phyloP scores from a whole-genome alignment of 35 echinoderm and acorn worm genomes.

The Anneissia japonica region DNA sequence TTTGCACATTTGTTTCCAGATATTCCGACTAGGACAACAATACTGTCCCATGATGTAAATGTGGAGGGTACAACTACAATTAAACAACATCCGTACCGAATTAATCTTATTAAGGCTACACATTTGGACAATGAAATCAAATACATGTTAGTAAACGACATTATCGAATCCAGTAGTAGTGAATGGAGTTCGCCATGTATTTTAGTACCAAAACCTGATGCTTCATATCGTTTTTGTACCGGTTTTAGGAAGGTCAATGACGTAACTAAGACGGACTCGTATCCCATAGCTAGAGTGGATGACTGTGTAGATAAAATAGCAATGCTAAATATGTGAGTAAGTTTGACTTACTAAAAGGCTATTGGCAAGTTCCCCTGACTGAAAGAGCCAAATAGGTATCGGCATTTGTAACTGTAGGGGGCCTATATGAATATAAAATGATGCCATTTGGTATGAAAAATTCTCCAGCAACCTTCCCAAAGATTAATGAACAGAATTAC shows the following conservation, averaged over 20 bases:
- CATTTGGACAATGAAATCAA: slow-evolving; percentile 15
- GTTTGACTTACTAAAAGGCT: slow-evolving; percentile 63
- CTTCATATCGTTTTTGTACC: slow-evolving; percentile 25
- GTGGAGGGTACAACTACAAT: neutral
- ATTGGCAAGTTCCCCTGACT: slow-evolving; percentile 74
- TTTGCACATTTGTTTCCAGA: neutral
- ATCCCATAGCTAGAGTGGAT: slow-evolving; percentile 52
- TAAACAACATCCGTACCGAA: slow-evolving; percentile 14
- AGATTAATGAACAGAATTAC: slow-evolving; percentile 15
- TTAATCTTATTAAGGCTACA: too few species aligned
- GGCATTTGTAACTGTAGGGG: slow-evolving; percentile 25
- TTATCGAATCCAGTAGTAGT: slow-evolving; percentile 7
- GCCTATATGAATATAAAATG: slow-evolving; percentile 24
- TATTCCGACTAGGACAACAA: neutral
- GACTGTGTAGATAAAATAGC: slow-evolving; percentile 67
- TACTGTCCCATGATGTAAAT: slow-evolving; percentile 3
- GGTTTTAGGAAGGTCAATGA: slow-evolving; percentile 60
- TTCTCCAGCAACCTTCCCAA: neutral
- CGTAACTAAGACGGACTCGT: slow-evolving; percentile 49
- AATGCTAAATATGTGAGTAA: slow-evolving; percentile 59
- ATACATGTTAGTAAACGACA: slow-evolving; percentile 11
- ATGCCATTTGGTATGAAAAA: slow-evolving; percentile 55
- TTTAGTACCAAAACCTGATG: slow-evolving; percentile 56
- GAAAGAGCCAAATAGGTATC: slow-evolving; percentile 50
- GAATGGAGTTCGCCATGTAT: too few species aligned